Base-by-base conservation (phyloP, 2,113 vertebrate genomes). In the Diadophis punctatus region DNA sequence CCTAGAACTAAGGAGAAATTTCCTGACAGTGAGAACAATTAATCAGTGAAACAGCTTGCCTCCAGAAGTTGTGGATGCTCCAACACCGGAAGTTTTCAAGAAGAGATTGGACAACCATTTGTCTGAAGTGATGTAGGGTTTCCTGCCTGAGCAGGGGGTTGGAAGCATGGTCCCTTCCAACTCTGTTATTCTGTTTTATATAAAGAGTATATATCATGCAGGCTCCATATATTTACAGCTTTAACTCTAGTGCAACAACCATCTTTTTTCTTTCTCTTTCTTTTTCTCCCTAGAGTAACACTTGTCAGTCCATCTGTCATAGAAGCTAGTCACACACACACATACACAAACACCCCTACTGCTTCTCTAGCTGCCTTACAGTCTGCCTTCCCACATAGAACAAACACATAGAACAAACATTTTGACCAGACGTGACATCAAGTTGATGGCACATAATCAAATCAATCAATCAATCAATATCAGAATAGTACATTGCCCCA, bases 331-430 rank as follows among this genome's bases (percentile, higher is more conserved):
- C 46, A 27, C 84, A 11, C 46, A 14, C 4, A 49, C 10, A 27
- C 58, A 20, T 18, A 30, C 25, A 3, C 63, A 22, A 3, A 14
- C 95, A 88, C 3, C 25, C 93, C 30, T 68, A 68, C n/a, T 88
- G 46, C 16, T 46, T 84, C 34, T 16, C 46, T 2, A 48, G 60
- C 92, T 92, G 94, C 86, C 92, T 90, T 58, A 53, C 18, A 92
- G 91, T 93, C 95, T 68, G 4, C 43, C 58, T 94, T 56, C 91
- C 92, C 68, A 90, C 30, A 89, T 87, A 86, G 88, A 91, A 74
- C 92, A 96, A 94, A 96, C 95, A 95, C 93, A 96, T 95, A n/a
- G n/a, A n/a, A n/a, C n/a, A n/a, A n/a, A n/a, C n/a, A 85, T 93
- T 93, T 68, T 89, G 63, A 91, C 18, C 39, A 80, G 34, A 80